Base-by-base conservation (phyloP, 2,888 invertebrate species). In the Lysandra bellargus region DNA sequence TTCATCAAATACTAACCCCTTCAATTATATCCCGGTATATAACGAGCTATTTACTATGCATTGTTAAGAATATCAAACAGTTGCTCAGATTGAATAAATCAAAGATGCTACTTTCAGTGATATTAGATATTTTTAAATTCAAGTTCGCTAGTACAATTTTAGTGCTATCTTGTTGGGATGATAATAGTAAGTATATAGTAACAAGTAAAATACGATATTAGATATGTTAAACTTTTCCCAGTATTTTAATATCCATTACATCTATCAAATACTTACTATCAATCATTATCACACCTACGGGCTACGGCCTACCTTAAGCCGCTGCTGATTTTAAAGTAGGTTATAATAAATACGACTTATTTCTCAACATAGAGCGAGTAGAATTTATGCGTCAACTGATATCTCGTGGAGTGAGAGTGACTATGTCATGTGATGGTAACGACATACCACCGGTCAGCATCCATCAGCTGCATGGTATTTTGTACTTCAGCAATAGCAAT, bases 91-190 rank as follows among this genome's bases (percentile, higher is more conserved):
- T 53, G 17, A 14, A 30, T 23, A 74, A 57, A 84, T 78, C 74
- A 17, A 57, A 53, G 33, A 89, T 87, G 86, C 82, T 89, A 69
- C 78, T 84, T n/a, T 81, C 85, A 23, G 88, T 87, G 2, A 81
- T 92, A 23, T 86, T 84, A 0, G 87, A 86, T 14, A 87, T 90
- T 60, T 93, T 92, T 79, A 90, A 87, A 80, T 84, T 87, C 61
- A 92, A 90, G 86, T 80, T 88, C 4, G 90, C 89, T 7, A 83
- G 86, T 33, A 90, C 88, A 61, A 84, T 93, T 49, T 85, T 92
- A 23, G 82, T 92, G 33, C 80, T 93, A 40, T 84, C 90, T 78
- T 91, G 92, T 81, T 90, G 88, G 87, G 78, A 88, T 2, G 78
- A 83, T 33, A 72, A 79, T 61, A 89, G 92, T 92, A 85, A 85